Evolutionary conservation across 2,888 invertebrate species (phyloP), one percentile per base, ranked within the genome.

Genomic region (Cinara cedri): DNA sequence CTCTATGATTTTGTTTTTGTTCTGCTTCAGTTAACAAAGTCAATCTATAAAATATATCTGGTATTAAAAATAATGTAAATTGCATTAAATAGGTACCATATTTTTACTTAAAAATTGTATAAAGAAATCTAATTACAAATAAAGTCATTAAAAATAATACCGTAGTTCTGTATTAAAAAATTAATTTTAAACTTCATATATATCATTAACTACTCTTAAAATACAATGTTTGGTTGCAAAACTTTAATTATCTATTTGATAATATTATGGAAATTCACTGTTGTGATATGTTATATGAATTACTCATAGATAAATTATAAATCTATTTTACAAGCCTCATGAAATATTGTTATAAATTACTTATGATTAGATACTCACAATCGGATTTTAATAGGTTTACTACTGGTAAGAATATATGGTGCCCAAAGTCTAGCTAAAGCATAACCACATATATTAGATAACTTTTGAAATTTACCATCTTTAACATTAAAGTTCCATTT

Each of bases 401-500:
- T 68, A 26, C 46, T 65, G 4, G 66, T 68, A 46, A 76, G 26
- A 0, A 76, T 44, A 57, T 66, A 76, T 13, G 76, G 76, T n/a
- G 46, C 6, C 76, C 76, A 76, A 24, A 76, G 65, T 57, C 57
- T 76, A n/a, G 75, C 75, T 34, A 65, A 75, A 46, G 76, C n/a
- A 1, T 55, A 55, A 21, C 65, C 76, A 55, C 66, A 66, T 46
- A 76, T 46, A 55, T 55, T 54, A 14, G 76, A 66, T n/a, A 76
- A 66, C 13, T 68, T 76, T 55, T 66, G 76, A 66, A 76, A 66
- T 66, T 76, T 76, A 1, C 76, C 76, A 66, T 76, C 55, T 9
- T 55, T 76, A 11, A 54, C 10, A 55, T 76, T 66, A 66, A 55
- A 66, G 54, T 76, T 76, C 76, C 76, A 76, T 66, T 66, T 76